phyloP scores from a whole-genome alignment of 2,888 invertebrate species.

The Dicyrtoma fusca region DNA sequence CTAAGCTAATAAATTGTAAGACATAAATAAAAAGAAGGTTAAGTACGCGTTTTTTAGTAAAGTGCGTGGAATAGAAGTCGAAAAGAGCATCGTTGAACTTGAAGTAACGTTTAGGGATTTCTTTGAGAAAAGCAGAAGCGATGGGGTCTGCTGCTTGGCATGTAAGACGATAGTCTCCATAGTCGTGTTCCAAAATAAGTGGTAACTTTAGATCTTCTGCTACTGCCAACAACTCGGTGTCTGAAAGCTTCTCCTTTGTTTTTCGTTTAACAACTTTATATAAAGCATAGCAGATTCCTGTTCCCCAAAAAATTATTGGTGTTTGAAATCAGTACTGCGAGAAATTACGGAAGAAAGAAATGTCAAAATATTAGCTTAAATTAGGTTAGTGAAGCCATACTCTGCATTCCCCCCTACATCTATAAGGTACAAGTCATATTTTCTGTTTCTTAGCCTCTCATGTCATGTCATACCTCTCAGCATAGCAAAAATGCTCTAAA shows the following conservation, averaged over 20 bases:
- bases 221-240: constrained; percentile 16
- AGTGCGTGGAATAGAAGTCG: constrained; percentile 39
- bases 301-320: constrained; percentile 10
- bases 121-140: constrained; percentile 51
- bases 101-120: constrained; percentile 52
- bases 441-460: too few relatives aligned
- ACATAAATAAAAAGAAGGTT: not conserved
- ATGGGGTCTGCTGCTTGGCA: constrained; percentile 43
- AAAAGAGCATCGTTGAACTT: constrained; percentile 50
- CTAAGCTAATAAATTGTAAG: not conserved
- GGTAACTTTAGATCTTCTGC: constrained; percentile 51
- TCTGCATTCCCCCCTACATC: too few relatives aligned
- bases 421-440: too few relatives aligned
- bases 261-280: constrained; percentile 37
- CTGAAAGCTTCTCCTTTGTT: not conserved
- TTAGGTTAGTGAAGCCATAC: too few relatives aligned
- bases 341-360: not conserved
- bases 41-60: constrained; percentile 44
- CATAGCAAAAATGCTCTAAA: too few relatives aligned
- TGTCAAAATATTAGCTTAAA: too few relatives aligned
- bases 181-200: constrained; percentile 51
- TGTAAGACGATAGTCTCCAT: constrained; percentile 47
- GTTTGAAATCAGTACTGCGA: not conserved
- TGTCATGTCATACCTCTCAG: too few relatives aligned
- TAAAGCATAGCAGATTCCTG: constrained; percentile 43